Evolutionary conservation across 2,888 invertebrate species (phyloP).

Genomic region (Oscheius onirici): DNA sequence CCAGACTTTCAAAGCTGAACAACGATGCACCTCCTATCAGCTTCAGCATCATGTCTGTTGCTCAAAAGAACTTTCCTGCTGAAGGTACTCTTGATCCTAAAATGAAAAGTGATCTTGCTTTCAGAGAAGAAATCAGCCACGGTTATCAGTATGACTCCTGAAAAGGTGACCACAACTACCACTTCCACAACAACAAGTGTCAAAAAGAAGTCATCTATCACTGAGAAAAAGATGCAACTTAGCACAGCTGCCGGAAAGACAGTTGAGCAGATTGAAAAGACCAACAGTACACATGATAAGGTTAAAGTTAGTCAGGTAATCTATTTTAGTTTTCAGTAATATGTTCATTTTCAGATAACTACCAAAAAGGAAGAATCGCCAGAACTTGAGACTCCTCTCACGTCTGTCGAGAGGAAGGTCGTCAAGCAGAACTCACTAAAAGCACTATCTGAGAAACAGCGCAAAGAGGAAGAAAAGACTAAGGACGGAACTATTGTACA

Average conservation of each 20-base stretch:
- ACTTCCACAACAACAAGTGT: conserved; percentile 50
- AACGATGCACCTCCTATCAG: conserved; percentile 11
- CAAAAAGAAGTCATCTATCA: conserved; percentile 23
- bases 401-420: conserved; percentile 47
- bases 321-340: not conserved
- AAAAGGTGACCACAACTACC: conserved; percentile 49
- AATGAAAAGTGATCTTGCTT: not conserved
- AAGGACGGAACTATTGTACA: conserved; percentile 36
- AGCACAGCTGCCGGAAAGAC: conserved; percentile 42
- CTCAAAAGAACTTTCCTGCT: not conserved
- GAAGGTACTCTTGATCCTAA: not conserved
- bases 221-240: conserved; percentile 39
- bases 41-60: conserved; percentile 19
- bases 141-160: conserved; percentile 39
- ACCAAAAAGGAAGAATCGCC: conserved; percentile 49
- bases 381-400: conserved; percentile 36
- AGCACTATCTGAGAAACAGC: conserved; percentile 43
- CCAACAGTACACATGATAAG: conserved; percentile 43
- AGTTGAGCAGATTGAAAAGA: conserved; percentile 43
- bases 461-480: conserved; percentile 34
- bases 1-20: conserved; percentile 3
- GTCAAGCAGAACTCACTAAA: conserved; percentile 45
- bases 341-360: conserved; percentile 34
- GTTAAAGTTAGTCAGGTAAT: conserved; percentile 46
- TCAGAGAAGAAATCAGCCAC: conserved; percentile 6